These are phyloP conservation scores for Linurgus olivaceus DNA, from an alignment of 2,797 vertebrate species.

Conservation along the genomic window DNA sequence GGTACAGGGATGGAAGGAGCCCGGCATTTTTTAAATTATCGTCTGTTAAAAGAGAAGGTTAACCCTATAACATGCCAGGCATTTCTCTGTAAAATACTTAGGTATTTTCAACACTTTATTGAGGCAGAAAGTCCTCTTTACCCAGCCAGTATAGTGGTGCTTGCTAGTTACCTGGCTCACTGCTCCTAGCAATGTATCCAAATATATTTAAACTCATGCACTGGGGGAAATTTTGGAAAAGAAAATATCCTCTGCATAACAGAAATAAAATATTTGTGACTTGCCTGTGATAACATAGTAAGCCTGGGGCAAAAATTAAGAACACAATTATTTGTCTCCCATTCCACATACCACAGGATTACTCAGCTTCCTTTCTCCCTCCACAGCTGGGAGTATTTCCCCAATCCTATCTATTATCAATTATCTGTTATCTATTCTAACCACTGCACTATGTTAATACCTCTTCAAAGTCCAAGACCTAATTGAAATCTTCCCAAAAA, in stretches of 20 bases:
- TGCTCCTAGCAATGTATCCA: background rate
- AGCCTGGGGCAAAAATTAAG: background rate
- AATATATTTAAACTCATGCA: background rate
- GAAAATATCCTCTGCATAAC: background rate
- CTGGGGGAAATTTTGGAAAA: background rate
- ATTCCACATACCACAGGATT: background rate
- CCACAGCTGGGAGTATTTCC: background rate
- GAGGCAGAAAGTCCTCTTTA: background rate
- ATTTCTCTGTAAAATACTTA: background rate
- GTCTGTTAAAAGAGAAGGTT: background rate
- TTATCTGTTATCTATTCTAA: background rate
- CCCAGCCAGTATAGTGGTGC: accelerated
- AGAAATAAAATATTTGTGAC: background rate
- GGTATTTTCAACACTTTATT: accelerated
- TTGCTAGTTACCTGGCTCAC: background rate
- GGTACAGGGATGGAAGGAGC: accelerated
- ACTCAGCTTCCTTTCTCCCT: background rate
- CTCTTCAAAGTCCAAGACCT: background rate
- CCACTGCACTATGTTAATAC: background rate
- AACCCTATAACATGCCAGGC: accelerated
- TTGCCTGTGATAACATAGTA: background rate
- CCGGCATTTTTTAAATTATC: background rate
- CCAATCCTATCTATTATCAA: background rate
- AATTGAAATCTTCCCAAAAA: background rate
- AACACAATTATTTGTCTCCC: background rate